Evolutionary conservation across 2,113 vertebrate species (phyloP), one percentile per base, ranked within the genome.

Genomic region (Rutilus rutilus): DNA sequence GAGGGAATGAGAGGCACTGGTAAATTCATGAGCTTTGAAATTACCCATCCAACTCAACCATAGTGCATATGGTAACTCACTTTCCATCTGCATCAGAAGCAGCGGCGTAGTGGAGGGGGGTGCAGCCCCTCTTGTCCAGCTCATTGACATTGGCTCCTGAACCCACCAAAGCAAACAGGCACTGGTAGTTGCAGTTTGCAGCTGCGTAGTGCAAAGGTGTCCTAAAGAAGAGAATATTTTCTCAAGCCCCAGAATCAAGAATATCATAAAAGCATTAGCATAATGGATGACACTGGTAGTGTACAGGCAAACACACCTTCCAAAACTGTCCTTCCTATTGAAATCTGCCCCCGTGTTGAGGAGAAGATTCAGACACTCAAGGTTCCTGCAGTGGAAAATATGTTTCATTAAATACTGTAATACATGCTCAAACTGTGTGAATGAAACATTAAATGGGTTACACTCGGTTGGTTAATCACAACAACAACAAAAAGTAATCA

Each of bases 151-250:
- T 98, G 87, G 98, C 98, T 94, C 98, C 98, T 85, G 98, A 98
- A 80, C 97, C 97, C 96, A 99, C 97, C 95, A 99, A 96, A 93
- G 97, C 97, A 95, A 99, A 98, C 92, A 99, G 96, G 95, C 97
- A 99, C 96, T 99, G 97, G 95, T 99, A 99, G 95, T 99, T 99
- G 95, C 97, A 99, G 92, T 98, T 99, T 93, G 98, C 97, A 91
- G 98, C 98, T 92, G 98, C 98, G 39, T 99, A 99, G 93, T 99
- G 98, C 91, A 99, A 93, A 89, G 98, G 96, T 90, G 97, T 97
- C 94, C 98, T 99, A 89, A 65, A 36, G 17, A 85, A 42, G 23
- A 86, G 23, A 59, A 42, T 52, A 27, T 15, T 25, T 4, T 6
- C 39, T 21, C 9, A 65, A 42, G 15, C 15, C 36, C 54, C 14